Conservation (phyloP, 2,888 invertebrate species). For the Oligia fasciuncula region DNA sequence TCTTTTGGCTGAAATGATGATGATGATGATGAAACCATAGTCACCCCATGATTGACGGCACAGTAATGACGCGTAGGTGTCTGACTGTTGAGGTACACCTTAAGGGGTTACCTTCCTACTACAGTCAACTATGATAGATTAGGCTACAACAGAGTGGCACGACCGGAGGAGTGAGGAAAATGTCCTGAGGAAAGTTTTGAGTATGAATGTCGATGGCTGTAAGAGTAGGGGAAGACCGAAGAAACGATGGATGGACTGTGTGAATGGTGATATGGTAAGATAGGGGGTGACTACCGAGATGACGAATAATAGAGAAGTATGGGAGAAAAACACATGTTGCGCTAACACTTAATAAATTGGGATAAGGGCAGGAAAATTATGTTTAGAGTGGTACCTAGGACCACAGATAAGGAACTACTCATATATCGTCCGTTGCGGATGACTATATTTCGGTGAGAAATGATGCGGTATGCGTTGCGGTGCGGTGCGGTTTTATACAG, state of each 20-base stretch:
- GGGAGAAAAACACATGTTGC: too few relatives aligned
- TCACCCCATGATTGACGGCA: neutral
- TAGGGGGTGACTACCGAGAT: too few relatives aligned
- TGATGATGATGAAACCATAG: too few relatives aligned
- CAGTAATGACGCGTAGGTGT: neutral
- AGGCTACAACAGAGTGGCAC: neutral
- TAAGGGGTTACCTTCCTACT: neutral
- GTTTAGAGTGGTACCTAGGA: too few relatives aligned
- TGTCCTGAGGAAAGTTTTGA: neutral
- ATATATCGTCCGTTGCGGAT: neutral
- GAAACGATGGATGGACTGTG: too few relatives aligned
- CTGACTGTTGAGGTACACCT: neutral
- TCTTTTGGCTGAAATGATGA: too few relatives aligned
- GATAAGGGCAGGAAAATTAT: too few relatives aligned
- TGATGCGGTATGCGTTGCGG: neutral
- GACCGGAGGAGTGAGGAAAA: neutral
- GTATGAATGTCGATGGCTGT: neutral
- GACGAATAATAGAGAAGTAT: too few relatives aligned
- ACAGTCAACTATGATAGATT: slow-evolving; percentile 12
- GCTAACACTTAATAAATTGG: too few relatives aligned
- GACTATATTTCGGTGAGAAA: neutral
- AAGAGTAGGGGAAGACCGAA: too few relatives aligned
- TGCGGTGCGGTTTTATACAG: neutral
- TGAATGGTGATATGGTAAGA: too few relatives aligned
- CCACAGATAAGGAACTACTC: too few relatives aligned